Percentiles rank a stretch among this genome's conserved stretches.
Conservation (phyloP, 1,140 invertebrate species). For the Drosophila teissieri region DNA sequence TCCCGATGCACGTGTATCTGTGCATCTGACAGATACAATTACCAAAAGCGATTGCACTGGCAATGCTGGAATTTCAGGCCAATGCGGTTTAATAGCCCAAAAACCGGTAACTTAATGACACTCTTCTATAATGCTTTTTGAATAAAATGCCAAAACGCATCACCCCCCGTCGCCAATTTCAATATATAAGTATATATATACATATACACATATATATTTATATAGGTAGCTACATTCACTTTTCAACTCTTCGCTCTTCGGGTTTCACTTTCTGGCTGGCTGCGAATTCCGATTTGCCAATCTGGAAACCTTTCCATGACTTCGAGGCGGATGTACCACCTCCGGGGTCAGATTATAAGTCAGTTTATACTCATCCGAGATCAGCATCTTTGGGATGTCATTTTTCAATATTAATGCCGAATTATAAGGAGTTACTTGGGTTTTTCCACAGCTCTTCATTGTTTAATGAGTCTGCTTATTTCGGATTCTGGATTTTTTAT, state of each 20-base stretch:
- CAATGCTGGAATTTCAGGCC: slow-evolving; percentile 60
- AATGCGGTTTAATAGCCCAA: slow-evolving; percentile 55
- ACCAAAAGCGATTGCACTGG: slow-evolving; percentile 49
- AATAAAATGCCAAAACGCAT: slow-evolving; percentile 54
- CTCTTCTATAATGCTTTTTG: slow-evolving; percentile 49
- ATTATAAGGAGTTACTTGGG: not conserved
- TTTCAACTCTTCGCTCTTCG: slow-evolving; percentile 33
- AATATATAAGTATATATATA: not conserved
- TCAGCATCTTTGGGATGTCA: slow-evolving; percentile 1
- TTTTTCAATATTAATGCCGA: not conserved
- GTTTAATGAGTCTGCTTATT: not conserved
- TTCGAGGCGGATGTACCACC: slow-evolving; percentile 41
- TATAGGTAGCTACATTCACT: slow-evolving; percentile 33
- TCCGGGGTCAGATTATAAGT: slow-evolving; percentile 12
- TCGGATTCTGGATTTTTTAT: too few relatives aligned
- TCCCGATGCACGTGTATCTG: slow-evolving; percentile 25
- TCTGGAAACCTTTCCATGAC: slow-evolving; percentile 35
- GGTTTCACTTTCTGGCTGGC: slow-evolving; percentile 45
- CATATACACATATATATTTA: not conserved
- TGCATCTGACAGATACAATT: slow-evolving; percentile 61
- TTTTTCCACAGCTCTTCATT: not conserved
- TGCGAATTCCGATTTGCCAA: slow-evolving; percentile 43
- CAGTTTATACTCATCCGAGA: not conserved
- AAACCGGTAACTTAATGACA: slow-evolving; percentile 68
- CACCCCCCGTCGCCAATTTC: slow-evolving; percentile 6